A percentile compares a stretch with the other conserved stretches of the same genome.
Evolutionary conservation across 2,113 vertebrate genomes (phyloP).

Genomic region (Petroica traversi): DNA sequence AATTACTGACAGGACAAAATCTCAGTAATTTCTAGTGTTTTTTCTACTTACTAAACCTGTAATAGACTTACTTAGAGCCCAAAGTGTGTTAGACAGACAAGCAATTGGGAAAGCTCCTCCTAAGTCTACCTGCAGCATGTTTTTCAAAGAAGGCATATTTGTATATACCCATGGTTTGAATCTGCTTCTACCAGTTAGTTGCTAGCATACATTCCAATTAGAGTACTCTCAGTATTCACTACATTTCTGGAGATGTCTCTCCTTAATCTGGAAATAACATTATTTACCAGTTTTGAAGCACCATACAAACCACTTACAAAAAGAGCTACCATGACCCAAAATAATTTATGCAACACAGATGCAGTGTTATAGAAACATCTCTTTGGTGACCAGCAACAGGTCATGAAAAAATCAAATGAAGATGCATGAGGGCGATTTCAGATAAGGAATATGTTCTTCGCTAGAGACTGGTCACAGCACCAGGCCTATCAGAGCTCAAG

Average conservation of each 20-base stretch:
- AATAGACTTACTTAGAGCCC: background rate
- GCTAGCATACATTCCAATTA: background rate
- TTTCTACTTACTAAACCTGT: background rate
- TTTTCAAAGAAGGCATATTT: background rate
- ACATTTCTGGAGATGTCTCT: background rate
- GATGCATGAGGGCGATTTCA: background rate
- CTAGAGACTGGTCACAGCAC: background rate
- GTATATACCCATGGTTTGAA: background rate
- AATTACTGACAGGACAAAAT: background rate
- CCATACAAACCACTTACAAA: background rate
- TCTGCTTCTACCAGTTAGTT: background rate
- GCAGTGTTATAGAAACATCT: background rate
- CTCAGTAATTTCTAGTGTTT: background rate
- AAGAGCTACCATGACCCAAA: background rate
- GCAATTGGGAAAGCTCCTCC: background rate
- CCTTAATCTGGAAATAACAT: background rate
- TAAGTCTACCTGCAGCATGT: background rate
- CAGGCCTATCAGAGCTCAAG: background rate
- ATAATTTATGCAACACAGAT: background rate
- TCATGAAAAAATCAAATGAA: background rate
- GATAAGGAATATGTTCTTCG: background rate
- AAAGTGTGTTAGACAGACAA: background rate
- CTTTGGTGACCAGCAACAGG: background rate
- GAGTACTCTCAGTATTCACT: background rate
- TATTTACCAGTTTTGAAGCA: background rate